Evolutionary conservation across 92 coral and sea anemone genomes (phyloP).

Genomic region (Zoanthus sociatus): DNA sequence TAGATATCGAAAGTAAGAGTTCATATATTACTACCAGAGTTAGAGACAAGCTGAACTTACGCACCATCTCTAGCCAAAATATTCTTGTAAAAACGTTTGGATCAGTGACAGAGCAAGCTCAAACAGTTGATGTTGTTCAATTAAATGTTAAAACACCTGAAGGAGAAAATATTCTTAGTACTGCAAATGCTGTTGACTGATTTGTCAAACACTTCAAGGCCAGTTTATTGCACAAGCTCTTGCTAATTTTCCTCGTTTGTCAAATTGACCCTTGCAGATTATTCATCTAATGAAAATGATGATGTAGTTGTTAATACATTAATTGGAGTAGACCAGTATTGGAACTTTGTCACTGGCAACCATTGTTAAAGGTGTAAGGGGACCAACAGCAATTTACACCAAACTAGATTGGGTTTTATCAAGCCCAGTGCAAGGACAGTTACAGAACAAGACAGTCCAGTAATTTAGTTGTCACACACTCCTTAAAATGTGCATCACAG

Average conservation of each 20-base stretch:
- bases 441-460: neutral
- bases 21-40: neutral
- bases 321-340: constrained; percentile 4
- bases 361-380: neutral
- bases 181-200: neutral
- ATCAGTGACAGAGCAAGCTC: neutral
- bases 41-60: neutral
- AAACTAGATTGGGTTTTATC: neutral
- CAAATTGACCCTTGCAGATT: neutral
- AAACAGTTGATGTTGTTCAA: neutral
- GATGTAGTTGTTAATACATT: neutral
- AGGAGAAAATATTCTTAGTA: neutral
- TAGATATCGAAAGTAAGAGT: neutral
- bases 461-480: neutral
- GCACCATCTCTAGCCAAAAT: neutral
- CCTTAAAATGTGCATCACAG: neutral
- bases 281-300: neutral
- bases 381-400: neutral
- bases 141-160: neutral
- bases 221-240: neutral
- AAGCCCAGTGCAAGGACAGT: neutral
- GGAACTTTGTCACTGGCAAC: constrained; percentile 1
- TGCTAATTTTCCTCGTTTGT: neutral
- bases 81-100: neutral
- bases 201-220: neutral